Percentiles rank a stretch among this genome's conserved stretches.
Evolutionary conservation across 2,113 vertebrate species (phyloP).

Genomic region (Perccottus glenii): DNA sequence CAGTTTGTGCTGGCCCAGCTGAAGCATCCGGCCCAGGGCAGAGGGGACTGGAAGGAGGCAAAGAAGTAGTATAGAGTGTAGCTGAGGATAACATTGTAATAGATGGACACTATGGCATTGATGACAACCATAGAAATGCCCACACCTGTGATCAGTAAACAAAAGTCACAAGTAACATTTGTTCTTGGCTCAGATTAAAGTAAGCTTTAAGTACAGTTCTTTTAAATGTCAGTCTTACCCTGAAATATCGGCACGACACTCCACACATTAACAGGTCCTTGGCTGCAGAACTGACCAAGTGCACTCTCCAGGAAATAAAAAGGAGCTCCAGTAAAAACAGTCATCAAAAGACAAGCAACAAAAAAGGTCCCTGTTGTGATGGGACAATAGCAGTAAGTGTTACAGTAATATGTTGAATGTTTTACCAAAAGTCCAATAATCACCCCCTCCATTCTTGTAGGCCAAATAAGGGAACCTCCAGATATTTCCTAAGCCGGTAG

Average conservation of each 20-base stretch:
- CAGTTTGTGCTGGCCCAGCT: slow-evolving; percentile 81
- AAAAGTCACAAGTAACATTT: neutral
- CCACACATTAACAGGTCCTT: slow-evolving; percentile 87
- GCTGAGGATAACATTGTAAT: slow-evolving; percentile 92
- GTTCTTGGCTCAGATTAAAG: no score
- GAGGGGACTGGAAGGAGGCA: slow-evolving; percentile 87
- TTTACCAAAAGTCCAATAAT: neutral
- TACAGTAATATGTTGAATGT: neutral
- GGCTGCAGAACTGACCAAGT: slow-evolving; percentile 89
- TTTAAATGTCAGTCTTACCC: slow-evolving; percentile 68
- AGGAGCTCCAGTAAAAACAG: slow-evolving; percentile 85
- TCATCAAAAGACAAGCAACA: slow-evolving; percentile 87
- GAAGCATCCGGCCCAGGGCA: slow-evolving; percentile 86
- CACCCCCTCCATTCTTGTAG: slow-evolving; percentile 90
- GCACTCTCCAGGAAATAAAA: slow-evolving; percentile 90
- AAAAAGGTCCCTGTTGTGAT: slow-evolving; percentile 85
- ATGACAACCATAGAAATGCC: slow-evolving; percentile 89
- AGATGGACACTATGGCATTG: slow-evolving; percentile 84
- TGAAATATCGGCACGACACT: slow-evolving; percentile 85
- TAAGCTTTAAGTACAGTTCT: no score
- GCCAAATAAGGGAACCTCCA: slow-evolving; percentile 92
- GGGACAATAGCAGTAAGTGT: no score
- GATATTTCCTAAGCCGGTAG: slow-evolving; percentile 89
- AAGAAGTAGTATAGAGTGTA: slow-evolving; percentile 94
- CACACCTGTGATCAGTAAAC: slow-evolving; percentile 80